phyloP scores from a whole-genome alignment of 2,113 vertebrate genomes.

The Poeciliopsis occidentalis region DNA sequence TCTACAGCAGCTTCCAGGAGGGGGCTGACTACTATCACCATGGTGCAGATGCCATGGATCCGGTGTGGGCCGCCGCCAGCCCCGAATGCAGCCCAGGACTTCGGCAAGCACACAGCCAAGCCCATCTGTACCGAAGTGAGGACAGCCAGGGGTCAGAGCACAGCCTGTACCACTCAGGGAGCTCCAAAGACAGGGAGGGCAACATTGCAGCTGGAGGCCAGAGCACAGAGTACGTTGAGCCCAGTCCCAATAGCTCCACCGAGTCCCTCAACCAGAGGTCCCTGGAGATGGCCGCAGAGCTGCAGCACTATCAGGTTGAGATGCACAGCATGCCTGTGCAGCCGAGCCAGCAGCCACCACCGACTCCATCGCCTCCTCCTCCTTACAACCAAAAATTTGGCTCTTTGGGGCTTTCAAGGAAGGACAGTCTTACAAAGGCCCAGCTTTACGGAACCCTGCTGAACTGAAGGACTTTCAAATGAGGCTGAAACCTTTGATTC shows the following conservation, averaged over 20 bases:
- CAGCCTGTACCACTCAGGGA: constrained; percentile 88
- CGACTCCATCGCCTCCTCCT: constrained; percentile 82
- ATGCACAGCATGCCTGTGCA: constrained; percentile 82
- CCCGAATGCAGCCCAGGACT: constrained; percentile 84
- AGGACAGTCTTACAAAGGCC: constrained; percentile 98
- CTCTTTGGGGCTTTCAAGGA: constrained; percentile 91
- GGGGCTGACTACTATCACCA: constrained; percentile 89
- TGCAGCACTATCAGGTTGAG: constrained; percentile 89
- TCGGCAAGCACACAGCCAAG: constrained; percentile 82
- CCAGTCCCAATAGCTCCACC: constrained; percentile 89
- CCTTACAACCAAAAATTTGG: constrained; percentile 88
- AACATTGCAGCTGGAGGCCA: constrained; percentile 67
- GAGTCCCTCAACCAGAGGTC: constrained; percentile 90
- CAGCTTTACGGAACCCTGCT: constrained; percentile 96
- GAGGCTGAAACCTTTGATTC: constrained; percentile 25
- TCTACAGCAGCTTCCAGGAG: constrained; percentile 96
- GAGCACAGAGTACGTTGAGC: constrained; percentile 85
- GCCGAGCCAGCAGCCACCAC: constrained; percentile 71
- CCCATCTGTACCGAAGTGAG: constrained; percentile 84
- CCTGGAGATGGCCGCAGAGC: constrained; percentile 86
- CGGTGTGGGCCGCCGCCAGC: constrained; percentile 72
- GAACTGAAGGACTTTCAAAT: constrained; percentile 81
- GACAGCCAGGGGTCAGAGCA: constrained; percentile 86
- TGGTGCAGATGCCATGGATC: constrained; percentile 65
- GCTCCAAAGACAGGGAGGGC: constrained; percentile 84